Evolutionary conservation across 2,113 vertebrate genomes (phyloP), one percentile per base, ranked within the genome.

Genomic region (Oreochromis aureus): DNA sequence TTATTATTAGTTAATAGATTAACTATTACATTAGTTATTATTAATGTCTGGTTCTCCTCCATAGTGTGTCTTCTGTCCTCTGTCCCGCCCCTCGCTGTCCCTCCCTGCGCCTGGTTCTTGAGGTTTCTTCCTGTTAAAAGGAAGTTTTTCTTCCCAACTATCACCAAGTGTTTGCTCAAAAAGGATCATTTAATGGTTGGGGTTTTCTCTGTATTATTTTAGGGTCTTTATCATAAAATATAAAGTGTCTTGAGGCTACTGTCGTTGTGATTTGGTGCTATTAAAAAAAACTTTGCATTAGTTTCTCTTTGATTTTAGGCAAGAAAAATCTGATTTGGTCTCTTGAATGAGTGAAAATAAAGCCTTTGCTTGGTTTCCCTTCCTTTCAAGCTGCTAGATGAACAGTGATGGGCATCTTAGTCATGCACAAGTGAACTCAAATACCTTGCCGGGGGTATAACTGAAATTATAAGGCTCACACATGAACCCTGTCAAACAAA

Each of bases 391-490:
- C 46, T 78, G 46, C 18, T 78, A 51, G 27, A 51, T 6, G 48
- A 80, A 32, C 18, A 54, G 11, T 56, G 84, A 88, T 19, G 34
- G 87, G 81, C 53, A 87, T 85, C 18, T 46, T 22, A 4, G 61
- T 34, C 41, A 27, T 30, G 66, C 48, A 79, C 66, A 91, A 92
- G 91, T 86, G 46, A 87, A 85, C 61, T 86, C 11, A 80, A 58
- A 71, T 32, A 86, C 81, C 82, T 92, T 82, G 89, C 87, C 18
- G 19, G 44, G 18, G 82, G 83, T 54, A 78, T 46, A 82, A 6
- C 22, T 3, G 36, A 30, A 80, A 87, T 78, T 63, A 91, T 81
- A 51, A 44, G 66, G 36, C 36, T 83, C 36, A 63, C 30, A 22
- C 5, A 2, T 82, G 78, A 78, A 69, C 24, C 44, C 27, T 27